Evolutionary conservation across 2,888 invertebrate species (phyloP), one percentile per base, ranked within the genome.

Genomic region (Epiblema foenella): DNA sequence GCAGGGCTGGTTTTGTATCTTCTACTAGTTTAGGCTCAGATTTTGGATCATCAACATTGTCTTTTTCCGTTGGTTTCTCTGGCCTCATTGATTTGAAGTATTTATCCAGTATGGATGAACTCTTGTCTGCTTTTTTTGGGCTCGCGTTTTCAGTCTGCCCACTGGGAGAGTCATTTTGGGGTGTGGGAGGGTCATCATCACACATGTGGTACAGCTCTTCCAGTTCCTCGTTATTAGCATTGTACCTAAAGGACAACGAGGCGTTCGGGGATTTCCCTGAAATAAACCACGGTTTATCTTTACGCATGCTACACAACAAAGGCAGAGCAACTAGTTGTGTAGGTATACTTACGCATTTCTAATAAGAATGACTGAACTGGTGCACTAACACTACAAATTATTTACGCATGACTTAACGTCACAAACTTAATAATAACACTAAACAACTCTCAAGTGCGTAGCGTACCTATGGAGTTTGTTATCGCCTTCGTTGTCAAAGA

Each of bases 211-310:
- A 95, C 12, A 96, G 81, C 80, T 96, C 96, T 79, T 96, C 96
- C 67, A 96, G 84, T 85, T 96, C 96, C 79, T 96, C 96, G 81
- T 96, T 96, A 78, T 95, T 96, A n/a, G 96, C 96, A 90, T 96
- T 96, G 80, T 96, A 97, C 80, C 96, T 95, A 78, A 96, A 95
- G 9, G 95, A 94, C 69, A 95, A 86, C 39, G 94, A 89, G 57
- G 95, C 84, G 75, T 87, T 91, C 70, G 91, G 89, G 66, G 93
- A 85, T 83, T 93, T 93, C 67, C 90, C 92, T 93, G 79, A 75
- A 89, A 86, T 63, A 68, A 75, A 67, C 52, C 64, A 70, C 66
- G 37, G 10, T 65, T 68, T 63, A 11, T 59, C 52, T 60, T 42
- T 60, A 54, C 62, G 63, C 65, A 72, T 56, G 52, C 62, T 72